Percentiles rank a stretch among this genome's conserved stretches.
phyloP scores from a whole-genome alignment of 2,888 invertebrate genomes.

The Sycophila texana region DNA sequence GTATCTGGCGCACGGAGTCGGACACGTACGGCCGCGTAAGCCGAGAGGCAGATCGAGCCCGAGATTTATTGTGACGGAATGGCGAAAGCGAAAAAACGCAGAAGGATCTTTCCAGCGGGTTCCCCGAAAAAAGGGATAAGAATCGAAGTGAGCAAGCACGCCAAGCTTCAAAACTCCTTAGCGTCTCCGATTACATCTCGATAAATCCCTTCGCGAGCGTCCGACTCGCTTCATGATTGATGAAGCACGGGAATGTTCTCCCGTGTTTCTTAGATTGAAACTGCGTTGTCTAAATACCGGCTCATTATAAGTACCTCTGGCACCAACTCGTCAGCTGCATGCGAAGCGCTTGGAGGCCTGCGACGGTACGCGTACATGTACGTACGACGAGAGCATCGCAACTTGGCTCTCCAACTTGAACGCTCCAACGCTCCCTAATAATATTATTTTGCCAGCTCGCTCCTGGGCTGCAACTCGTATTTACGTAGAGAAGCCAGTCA shows the following conservation, averaged over 20 bases:
- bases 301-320: constrained; percentile 47
- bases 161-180: too few species aligned
- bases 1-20: not conserved
- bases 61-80: constrained; percentile 62
- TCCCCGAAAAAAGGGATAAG: not conserved
- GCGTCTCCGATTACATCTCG: not conserved
- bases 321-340: constrained; percentile 1
- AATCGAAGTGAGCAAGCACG: too few species aligned
- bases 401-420: not conserved
- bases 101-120: not conserved
- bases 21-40: not conserved
- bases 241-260: not conserved
- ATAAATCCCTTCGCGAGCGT: too few species aligned
- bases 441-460: too few species aligned
- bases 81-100: constrained; percentile 44
- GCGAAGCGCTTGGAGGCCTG: not conserved
- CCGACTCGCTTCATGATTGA: too few species aligned
- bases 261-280: constrained; percentile 28
- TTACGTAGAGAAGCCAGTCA: too few species aligned
- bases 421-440: too few species aligned
- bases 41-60: constrained; percentile 11
- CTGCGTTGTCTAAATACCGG: constrained; percentile 40
- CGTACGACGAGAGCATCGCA: not conserved
- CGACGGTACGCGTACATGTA: not conserved
- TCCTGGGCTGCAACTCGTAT: too few species aligned